Conservation (phyloP, 2,113 vertebrate species). For the Canis aureus region DNA sequence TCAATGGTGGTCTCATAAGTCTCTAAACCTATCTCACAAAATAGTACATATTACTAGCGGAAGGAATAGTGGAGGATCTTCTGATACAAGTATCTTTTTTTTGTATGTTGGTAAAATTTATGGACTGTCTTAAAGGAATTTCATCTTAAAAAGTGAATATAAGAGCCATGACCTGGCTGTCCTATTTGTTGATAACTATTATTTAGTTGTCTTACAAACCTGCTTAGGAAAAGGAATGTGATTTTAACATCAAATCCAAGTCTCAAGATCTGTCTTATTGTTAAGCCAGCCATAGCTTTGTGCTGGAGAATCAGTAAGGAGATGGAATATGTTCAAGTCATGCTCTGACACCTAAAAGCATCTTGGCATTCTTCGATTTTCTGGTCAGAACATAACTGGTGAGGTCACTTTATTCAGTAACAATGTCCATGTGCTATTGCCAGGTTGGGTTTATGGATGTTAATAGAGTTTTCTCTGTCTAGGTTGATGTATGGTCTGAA, state of each 20-base stretch:
- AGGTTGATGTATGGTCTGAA: neutral
- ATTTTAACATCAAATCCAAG: neutral
- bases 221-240: neutral
- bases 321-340: neutral
- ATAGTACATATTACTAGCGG: neutral
- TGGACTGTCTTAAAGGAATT: neutral
- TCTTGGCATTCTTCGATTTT: neutral
- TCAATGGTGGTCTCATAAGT: neutral
- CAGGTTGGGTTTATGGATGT: neutral
- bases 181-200: neutral
- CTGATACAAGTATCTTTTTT: neutral
- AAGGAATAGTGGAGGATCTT: neutral
- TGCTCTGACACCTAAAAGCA: neutral
- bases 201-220: neutral
- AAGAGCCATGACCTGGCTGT: neutral
- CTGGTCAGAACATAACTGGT: neutral
- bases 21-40: neutral
- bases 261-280: neutral
- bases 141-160: neutral
- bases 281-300: neutral
- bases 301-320: neutral
- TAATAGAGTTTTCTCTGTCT: constrained; percentile 33
- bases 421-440: neutral
- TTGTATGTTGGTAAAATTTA: neutral
- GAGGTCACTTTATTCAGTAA: neutral